Evolutionary conservation across 1,140 invertebrate genomes (phyloP), one percentile per base, ranked within the genome.

Genomic region (Pseudomyrmex concolor): DNA sequence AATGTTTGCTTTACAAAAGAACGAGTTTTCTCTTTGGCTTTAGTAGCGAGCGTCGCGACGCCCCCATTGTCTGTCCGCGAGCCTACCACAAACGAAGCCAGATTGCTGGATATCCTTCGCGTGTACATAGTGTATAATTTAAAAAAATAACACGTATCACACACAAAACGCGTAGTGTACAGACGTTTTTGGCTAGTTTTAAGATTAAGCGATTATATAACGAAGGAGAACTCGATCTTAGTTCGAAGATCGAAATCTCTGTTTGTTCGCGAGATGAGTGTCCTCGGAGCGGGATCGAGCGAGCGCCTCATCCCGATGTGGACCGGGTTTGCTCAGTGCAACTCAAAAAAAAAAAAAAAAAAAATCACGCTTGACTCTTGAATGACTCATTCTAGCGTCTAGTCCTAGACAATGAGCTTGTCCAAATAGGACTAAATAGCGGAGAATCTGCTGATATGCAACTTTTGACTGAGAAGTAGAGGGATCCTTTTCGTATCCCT

Each of bases 71-170:
- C 51, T 22, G 17, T 19, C 66, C 45, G 50, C 54, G 76, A 12
- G 71, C 70, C 10, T 59, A 57, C 54, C 25, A 55, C 66, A 48
- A 51, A 59, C 19, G n/a, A 80, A 67, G 45, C 43, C 66, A 71
- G 66, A 15, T 71, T 54, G 54, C 43, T 71, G 48, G 63, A 55
- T 83, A 76, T 86, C 76, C 82, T 83, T 60, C 60, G 45, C 25
- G 10, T 88, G 86, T 88, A 88, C 68, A 88, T 86, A 88, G 55
- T 86, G 86, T 88, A 88, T 86, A 60, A 59, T 86, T 70, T 60
- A 60, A 85, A 70, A n/a, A 64, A 68, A 51, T 76, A 72, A 54
- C 60, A 48, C 74, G 34, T 34, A 34, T 34, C 34, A 34, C 34
- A 34, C 34, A 34, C 34, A 34, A 34, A 34, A 34, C 63, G 63